A percentile compares a stretch with the other conserved stretches of the same genome.
Conservation (phyloP, 2,797 vertebrate species). For the Cossypha niveicapilla region DNA sequence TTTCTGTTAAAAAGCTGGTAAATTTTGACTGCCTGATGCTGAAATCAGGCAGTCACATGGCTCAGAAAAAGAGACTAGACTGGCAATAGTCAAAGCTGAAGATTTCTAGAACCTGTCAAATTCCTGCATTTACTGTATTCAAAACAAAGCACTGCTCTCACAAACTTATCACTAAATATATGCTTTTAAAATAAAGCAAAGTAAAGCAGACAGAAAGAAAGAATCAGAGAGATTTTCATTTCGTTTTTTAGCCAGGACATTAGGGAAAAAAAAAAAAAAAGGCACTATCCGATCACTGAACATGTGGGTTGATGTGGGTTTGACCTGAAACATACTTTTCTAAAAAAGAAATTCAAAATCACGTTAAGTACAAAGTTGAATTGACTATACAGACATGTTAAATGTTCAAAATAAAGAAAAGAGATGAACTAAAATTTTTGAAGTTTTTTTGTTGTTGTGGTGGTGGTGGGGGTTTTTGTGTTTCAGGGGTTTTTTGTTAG, state of each 20-base stretch:
- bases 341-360: not conserved
- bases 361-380: not conserved
- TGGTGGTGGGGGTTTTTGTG: rapidly evolving
- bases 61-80: not conserved
- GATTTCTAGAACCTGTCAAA: not conserved
- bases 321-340: not conserved
- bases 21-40: not conserved
- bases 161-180: not conserved
- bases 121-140: not conserved
- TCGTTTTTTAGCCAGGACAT: not conserved
- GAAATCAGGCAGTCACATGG: not conserved
- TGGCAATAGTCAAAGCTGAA: not conserved
- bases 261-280: not conserved
- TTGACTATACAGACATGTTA: not conserved
- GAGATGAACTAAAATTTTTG: not conserved
- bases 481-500: not conserved
- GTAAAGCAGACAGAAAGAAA: not conserved
- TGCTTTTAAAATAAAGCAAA: not conserved
- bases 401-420: not conserved
- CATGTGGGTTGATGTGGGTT: not conserved
- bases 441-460: not conserved
- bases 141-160: not conserved
- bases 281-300: not conserved
- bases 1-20: not conserved
- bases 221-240: not conserved